phyloP scores from a whole-genome alignment of 2,888 invertebrate species.

The Cheilosia vernalis region DNA sequence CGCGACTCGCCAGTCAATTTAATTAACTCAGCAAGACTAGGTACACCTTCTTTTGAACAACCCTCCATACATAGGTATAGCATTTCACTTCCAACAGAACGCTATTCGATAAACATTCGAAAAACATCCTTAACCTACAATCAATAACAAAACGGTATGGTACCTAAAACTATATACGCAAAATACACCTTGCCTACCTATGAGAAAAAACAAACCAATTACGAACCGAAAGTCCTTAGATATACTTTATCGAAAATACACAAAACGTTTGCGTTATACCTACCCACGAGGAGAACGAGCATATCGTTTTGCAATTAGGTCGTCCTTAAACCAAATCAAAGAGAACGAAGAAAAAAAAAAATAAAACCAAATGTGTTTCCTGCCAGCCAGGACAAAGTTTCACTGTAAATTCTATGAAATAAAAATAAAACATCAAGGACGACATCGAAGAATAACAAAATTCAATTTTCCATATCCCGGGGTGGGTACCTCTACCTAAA shows the following conservation, averaged over 20 bases:
- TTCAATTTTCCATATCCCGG: conserved; percentile 58
- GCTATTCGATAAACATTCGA: too few species aligned
- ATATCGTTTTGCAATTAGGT: conserved; percentile 64
- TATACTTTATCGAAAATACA: conserved; percentile 35
- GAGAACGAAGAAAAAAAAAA: not conserved
- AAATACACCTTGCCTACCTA: not conserved
- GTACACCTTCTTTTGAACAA: not conserved
- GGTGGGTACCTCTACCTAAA: not conserved
- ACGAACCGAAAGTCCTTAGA: conserved; percentile 27
- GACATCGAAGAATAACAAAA: conserved; percentile 68
- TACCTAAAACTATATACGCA: conserved; percentile 16
- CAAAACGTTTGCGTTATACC: not conserved
- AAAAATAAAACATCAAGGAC: conserved; percentile 64
- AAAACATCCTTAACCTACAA: conserved; percentile 1
- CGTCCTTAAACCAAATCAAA: conserved; percentile 33
- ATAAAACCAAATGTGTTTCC: conserved; percentile 9
- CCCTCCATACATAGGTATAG: not conserved
- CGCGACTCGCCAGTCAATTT: conserved; percentile 1
- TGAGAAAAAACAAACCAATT: conserved; percentile 16
- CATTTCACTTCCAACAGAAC: too few species aligned
- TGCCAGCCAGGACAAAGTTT: conserved; percentile 54
- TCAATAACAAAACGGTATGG: conserved; percentile 43
- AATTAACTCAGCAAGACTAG: conserved; percentile 30
- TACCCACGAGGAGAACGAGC: not conserved
- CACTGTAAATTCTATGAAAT: conserved; percentile 18